Evolutionary conservation across 2,113 vertebrate genomes (phyloP), one percentile per base, ranked within the genome.

Genomic region (Rhegmatorhina hoffmannsi): DNA sequence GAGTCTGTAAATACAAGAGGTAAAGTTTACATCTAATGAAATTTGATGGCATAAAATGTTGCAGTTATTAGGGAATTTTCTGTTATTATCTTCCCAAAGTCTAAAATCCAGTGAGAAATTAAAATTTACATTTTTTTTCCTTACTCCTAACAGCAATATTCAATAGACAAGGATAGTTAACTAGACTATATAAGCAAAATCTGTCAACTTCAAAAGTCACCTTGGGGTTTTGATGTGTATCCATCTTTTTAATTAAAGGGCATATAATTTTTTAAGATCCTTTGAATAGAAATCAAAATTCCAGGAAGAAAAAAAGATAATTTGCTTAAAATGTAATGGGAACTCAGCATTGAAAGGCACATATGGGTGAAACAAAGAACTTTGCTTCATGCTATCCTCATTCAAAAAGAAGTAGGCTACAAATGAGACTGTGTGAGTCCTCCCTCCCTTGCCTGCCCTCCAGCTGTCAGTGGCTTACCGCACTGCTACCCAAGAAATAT

Each of bases 401-500:
- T 83, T 87, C 64, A 6, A 83, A 94, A 79, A 49, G n/a, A 83
- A 84, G 43, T n/a, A 87, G 28, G 23, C 11, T 86, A 76, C 25
- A 93, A 84, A 92, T 59, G 58, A 93, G 82, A 72, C 34, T 44
- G 29, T 44, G 14, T 67, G 95, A 89, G 38, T 84, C 75, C 36
- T 92, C 47, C 62, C 49, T 92, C 23, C 67, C 49, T 95, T 33
- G 52, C 36, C 47, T 55, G 36, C 46, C 53, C 63, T 96, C 59
- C 90, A 78, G 52, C 68, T 97, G 56, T 75, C 81, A 95, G 70
- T 1, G 0, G 50, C 75, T 96, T 44, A 58, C 58, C 0, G 0
- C 74, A 75, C 34, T 75, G 59, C 46, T 96, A 40, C 67, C 46
- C 74, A 94, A 91, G 68, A 96, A 97, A 94, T 96, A 97, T 87